phyloP scores from a whole-genome alignment of 2,888 invertebrate species.

The Macropis europaea region DNA sequence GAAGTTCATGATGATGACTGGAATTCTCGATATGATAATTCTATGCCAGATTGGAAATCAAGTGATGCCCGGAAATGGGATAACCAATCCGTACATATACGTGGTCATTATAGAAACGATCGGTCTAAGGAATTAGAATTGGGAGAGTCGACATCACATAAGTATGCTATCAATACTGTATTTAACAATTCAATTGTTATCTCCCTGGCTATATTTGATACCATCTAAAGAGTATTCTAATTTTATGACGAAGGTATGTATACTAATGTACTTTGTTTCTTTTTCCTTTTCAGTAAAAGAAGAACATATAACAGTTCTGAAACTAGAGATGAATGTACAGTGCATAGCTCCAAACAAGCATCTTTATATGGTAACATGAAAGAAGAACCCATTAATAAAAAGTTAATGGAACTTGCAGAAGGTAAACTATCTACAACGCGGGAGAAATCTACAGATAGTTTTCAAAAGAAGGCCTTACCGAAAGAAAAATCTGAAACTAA shows the following conservation, averaged over 20 bases:
- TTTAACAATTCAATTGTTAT: too few species aligned
- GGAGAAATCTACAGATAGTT: constrained; percentile 75
- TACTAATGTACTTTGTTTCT: neutral
- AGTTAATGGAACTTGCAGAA: constrained; percentile 77
- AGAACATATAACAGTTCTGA: constrained; percentile 73
- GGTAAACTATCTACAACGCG: constrained; percentile 74
- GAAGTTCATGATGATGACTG: constrained; percentile 78
- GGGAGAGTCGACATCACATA: constrained; percentile 52
- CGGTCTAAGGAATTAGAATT: constrained; percentile 75
- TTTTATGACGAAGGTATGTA: neutral
- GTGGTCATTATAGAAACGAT: constrained; percentile 75
- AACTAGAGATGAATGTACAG: constrained; percentile 70
- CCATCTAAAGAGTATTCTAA: neutral
- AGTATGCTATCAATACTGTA: constrained; percentile 36
- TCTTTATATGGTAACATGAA: constrained; percentile 77
- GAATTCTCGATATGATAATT: constrained; percentile 74
- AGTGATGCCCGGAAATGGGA: constrained; percentile 77
- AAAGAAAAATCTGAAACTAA: constrained; percentile 75
- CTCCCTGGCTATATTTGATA: too few species aligned
- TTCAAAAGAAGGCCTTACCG: constrained; percentile 70
- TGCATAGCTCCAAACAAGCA: constrained; percentile 73
- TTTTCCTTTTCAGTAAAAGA: constrained; percentile 67
- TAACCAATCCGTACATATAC: constrained; percentile 72
- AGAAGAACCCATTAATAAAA: constrained; percentile 78
- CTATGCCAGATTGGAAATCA: constrained; percentile 76